Conservation (phyloP, 2,113 vertebrate species). For the Eidolon helvum region DNA sequence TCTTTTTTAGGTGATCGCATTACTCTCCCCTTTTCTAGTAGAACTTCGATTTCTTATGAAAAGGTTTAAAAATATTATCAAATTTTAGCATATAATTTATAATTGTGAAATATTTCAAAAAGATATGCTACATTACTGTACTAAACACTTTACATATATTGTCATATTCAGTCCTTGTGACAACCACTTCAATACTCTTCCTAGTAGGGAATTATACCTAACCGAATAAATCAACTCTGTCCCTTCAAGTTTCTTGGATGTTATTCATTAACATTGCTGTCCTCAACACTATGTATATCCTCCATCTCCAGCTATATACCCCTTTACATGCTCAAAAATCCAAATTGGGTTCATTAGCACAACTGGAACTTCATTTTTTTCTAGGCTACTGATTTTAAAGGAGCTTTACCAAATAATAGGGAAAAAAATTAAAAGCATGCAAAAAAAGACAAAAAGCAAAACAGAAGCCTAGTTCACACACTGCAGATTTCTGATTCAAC, state of each 20-base stretch:
- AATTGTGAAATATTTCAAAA: conserved; percentile 25
- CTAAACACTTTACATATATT: background rate
- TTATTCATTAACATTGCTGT: background rate
- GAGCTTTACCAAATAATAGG: background rate
- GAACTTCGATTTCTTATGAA: conserved; percentile 10
- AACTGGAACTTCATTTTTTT: background rate
- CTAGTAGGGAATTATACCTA: background rate
- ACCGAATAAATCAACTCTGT: background rate
- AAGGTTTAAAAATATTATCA: conserved; percentile 1
- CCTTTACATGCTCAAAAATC: background rate
- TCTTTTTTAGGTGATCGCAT: background rate
- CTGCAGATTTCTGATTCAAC: background rate
- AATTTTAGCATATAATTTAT: background rate
- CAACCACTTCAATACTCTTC: background rate
- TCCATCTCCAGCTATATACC: background rate
- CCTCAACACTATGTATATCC: background rate
- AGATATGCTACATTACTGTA: background rate
- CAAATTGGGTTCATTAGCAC: background rate
- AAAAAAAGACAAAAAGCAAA: background rate
- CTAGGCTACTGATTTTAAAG: background rate
- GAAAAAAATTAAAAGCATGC: background rate
- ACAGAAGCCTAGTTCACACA: background rate
- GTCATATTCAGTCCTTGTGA: background rate
- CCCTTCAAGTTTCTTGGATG: background rate
- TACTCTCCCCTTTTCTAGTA: background rate